Evolutionary conservation across 1,140 invertebrate genomes (phyloP).

Genomic region (Drosophila nasuta): DNA sequence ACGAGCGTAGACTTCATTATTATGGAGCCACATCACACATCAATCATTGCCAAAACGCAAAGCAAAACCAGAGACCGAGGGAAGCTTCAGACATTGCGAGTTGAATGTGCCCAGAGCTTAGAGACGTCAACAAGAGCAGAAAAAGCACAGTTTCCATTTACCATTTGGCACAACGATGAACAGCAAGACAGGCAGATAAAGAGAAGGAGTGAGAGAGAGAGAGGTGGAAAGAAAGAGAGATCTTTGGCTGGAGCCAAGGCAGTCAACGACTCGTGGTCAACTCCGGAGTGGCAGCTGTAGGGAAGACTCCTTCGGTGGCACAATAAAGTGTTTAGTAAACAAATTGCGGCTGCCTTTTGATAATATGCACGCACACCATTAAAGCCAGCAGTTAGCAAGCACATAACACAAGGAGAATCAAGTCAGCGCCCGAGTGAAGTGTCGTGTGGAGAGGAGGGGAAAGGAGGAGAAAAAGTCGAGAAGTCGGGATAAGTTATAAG

Average conservation of each 20-base stretch:
- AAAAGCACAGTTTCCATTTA: conserved; percentile 57
- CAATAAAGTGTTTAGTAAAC: conserved; percentile 83
- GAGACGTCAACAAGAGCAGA: conserved; percentile 27
- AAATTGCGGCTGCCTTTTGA: conserved; percentile 79
- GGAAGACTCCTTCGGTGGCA: conserved; percentile 68
- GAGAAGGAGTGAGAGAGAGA: conserved; percentile 5
- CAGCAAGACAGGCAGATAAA: conserved; percentile 18
- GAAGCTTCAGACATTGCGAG: conserved; percentile 43
- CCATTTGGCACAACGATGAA: conserved; percentile 29
- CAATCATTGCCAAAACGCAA: conserved; percentile 75
- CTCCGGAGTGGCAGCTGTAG: neutral
- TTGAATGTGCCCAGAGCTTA: conserved; percentile 67
- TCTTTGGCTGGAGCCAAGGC: conserved; percentile 40
- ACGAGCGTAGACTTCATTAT: conserved; percentile 73
- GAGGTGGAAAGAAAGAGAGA: conserved; percentile 9
- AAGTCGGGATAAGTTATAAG: conserved; percentile 66
- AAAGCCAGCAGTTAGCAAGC: neutral
- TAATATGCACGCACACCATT: conserved; percentile 66
- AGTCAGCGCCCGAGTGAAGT: neutral
- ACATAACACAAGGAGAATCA: neutral
- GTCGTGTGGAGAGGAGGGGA: too few relatives aligned
- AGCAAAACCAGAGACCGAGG: conserved; percentile 8
- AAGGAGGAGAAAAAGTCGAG: neutral
- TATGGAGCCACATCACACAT: conserved; percentile 68
- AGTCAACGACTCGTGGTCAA: conserved; percentile 72